Evolutionary conservation across 2,797 vertebrate species (phyloP), one percentile per base, ranked within the genome.

Genomic region (Takifugu rubripes): DNA sequence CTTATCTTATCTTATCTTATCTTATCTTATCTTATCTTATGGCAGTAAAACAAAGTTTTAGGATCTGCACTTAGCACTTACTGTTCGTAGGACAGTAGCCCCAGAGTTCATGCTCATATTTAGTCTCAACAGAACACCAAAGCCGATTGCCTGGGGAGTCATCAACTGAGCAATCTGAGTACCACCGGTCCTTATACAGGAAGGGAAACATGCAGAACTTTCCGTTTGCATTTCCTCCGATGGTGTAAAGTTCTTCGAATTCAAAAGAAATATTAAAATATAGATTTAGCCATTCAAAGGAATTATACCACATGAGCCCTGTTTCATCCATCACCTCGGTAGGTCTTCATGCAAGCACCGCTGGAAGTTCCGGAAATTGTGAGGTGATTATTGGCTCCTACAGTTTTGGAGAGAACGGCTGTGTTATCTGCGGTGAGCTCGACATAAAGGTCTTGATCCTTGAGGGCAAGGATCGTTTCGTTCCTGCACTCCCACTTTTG

Each of bases 401-500:
- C 79, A 49, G 91, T 90, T 58, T 70, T 88, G 75, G 90, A 93
- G 25, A 98, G 87, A 81, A 60, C 56, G 3, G 68, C 79, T 52
- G 46, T 66, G 44, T 36, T 61, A 14, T 74, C 71, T 53, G 89
- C 88, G 33, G 91, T 73, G 70, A 92, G 88, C 61, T 94, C 90
- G 68, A 97, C 89, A 81, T 86, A 93, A 24, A 96, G 75, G 29
- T 89, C 74, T 62, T 88, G 80, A 59, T 81, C 91, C 74, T 91
- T 87, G 47, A 98, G 89, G 11, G 83, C 88, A 52, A 98, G 89
- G 54, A 93, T 72, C 0, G 91, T 94, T 58, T 92, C 89, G 33
- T 94, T 93, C 56, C 68, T 91, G 84, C 96, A 98, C 73, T 94
- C 92, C 96, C 96, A 97, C 72, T 91, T 92, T 80, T 98, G 96